Conservation (phyloP, 1,140 invertebrate genomes). For the Araneus ventricosus region DNA sequence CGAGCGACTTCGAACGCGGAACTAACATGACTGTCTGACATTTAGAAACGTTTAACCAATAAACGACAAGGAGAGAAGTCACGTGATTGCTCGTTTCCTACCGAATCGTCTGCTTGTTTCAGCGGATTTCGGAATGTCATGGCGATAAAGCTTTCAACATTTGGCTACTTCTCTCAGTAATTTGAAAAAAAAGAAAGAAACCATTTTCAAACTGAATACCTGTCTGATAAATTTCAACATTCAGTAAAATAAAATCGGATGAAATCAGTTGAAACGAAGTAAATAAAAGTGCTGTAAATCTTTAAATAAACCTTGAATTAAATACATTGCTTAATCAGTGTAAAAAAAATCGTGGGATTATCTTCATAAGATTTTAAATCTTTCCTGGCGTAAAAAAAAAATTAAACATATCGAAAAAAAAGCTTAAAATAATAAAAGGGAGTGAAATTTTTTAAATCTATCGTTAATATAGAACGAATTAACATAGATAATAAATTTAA, state of each 20-base stretch:
- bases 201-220: not conserved
- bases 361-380: no score
- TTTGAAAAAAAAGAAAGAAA: not conserved
- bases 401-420: no score
- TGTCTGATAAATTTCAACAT: no score
- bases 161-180: not conserved
- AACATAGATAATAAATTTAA: no score
- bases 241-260: no score
- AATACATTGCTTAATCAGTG: not conserved
- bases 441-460: no score
- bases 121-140: not conserved
- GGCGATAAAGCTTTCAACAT: not conserved
- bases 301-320: not conserved
- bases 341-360: not conserved
- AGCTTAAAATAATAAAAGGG: no score
- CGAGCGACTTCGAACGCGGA: not conserved
- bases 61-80: not conserved
- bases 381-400: no score
- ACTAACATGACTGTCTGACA: conserved; percentile 48
- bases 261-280: no score
- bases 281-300: no score
- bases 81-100: conserved; percentile 27
- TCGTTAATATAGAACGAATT: no score
- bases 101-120: not conserved
- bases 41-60: conserved; percentile 57